Conservation (phyloP, 2,888 invertebrate genomes). For the Euplexia lucipara region DNA sequence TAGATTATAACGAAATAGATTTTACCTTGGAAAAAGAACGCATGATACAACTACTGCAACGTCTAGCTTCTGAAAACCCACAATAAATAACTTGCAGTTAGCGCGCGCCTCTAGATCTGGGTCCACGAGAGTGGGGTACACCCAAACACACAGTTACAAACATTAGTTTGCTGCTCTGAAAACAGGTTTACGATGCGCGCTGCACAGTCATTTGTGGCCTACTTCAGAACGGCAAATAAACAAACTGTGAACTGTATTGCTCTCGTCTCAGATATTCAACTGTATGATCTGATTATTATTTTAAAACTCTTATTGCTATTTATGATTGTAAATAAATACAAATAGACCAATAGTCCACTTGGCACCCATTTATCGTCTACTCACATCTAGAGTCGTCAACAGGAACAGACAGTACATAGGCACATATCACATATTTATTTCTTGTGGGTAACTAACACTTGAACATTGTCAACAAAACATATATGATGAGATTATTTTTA, state of each 20-base stretch:
- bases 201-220: too few relatives aligned
- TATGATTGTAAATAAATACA: slow-evolving; percentile 57
- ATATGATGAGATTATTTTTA: slow-evolving; percentile 70
- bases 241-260: not conserved
- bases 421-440: slow-evolving; percentile 75
- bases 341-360: slow-evolving; percentile 29
- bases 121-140: slow-evolving; percentile 19
- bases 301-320: slow-evolving; percentile 49
- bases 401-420: slow-evolving; percentile 55
- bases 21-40: slow-evolving; percentile 66
- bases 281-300: slow-evolving; percentile 53
- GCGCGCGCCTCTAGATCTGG: slow-evolving; percentile 54
- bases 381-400: slow-evolving; percentile 58
- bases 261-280: slow-evolving; percentile 23
- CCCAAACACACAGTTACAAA: slow-evolving; percentile 6
- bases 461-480: slow-evolving; percentile 73
- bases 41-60: slow-evolving; percentile 57
- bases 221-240: too few relatives aligned
- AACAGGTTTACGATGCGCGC: too few relatives aligned
- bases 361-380: slow-evolving; percentile 25
- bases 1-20: slow-evolving; percentile 79
- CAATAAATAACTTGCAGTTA: slow-evolving; percentile 72
- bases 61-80: slow-evolving; percentile 65
- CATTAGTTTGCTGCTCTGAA: too few relatives aligned
- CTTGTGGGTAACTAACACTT: slow-evolving; percentile 78